phyloP scores from a whole-genome alignment of 1,140 invertebrate genomes.

The Goniozus legneri region DNA sequence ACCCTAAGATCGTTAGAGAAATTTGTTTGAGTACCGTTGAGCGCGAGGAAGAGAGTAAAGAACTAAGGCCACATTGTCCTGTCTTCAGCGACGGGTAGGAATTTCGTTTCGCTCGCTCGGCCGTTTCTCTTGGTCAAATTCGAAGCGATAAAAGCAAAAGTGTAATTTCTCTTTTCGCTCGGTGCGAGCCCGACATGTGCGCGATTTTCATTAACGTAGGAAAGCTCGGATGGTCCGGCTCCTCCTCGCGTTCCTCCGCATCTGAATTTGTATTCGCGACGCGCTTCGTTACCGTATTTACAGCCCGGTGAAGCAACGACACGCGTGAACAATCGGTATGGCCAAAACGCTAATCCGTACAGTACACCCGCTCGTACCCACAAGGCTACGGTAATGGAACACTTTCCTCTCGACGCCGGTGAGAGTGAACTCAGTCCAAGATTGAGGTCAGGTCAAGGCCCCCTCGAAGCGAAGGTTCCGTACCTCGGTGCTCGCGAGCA shows the following conservation, averaged over 20 bases:
- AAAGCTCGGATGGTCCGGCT: not conserved
- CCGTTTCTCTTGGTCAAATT: no score
- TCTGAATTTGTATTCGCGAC: not conserved
- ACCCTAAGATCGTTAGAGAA: no score
- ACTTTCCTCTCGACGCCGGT: slow-evolving; percentile 53
- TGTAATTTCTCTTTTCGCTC: not conserved
- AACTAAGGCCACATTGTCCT: no score
- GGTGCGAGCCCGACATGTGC: not conserved
- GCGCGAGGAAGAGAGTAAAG: no score
- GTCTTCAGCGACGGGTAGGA: no score
- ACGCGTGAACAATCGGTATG: slow-evolving; percentile 2
- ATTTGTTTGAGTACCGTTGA: no score
- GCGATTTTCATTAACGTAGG: not conserved
- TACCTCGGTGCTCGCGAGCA: no score
- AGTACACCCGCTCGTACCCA: not conserved
- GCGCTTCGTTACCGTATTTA: not conserved
- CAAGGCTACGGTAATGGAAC: slow-evolving; percentile 49
- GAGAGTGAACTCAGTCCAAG: slow-evolving; percentile 53
- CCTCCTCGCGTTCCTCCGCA: slow-evolving; percentile 3
- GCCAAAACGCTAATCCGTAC: slow-evolving; percentile 28
- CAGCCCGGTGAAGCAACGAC: not conserved
- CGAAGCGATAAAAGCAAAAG: not conserved
- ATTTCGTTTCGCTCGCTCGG: no score
- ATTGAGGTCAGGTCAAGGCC: slow-evolving; percentile 57
- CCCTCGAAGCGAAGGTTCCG: slow-evolving; percentile 40